Evolutionary conservation across 1,140 invertebrate species (phyloP), one percentile per base, ranked within the genome.

Genomic region (Laupala kohalensis): DNA sequence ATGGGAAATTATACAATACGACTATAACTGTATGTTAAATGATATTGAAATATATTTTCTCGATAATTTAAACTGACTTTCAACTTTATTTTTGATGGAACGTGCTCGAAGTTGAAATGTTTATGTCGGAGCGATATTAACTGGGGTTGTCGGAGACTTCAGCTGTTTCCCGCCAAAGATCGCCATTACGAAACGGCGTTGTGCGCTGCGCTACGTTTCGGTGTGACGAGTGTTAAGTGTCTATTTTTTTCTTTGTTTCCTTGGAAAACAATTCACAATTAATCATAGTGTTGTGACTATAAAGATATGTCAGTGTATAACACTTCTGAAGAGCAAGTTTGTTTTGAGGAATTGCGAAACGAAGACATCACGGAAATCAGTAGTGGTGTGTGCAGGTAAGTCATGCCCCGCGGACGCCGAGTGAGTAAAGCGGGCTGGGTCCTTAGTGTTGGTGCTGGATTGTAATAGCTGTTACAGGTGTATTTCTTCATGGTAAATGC

Each of bases 151-250:
- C 30, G 63, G 28, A 72, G 27, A 72, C 70, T 85, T 86, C 85
- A 86, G 85, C 85, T 87, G 85, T 87, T 87, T 86, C 85, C 85
- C 85, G 85, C 84, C 84, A 86, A 85, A 83, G 81, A 79, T 80
- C 81, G 83, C 83, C 84, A 85, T 82, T 85, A 84, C 84, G 83
- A 83, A 84, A 83, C 80, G 79, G 82, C 67, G 71, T 72, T 71
- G 70, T 72, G 29, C 65, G 71, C 65, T 64, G n/a, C 30, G 70
- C 63, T 66, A 63, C 15, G 63, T 64, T 25, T 66, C 63, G 25
- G 70, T 26, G 19, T 53, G 37, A 53, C 37, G 37, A 19, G 37
- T 53, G 37, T 53, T 30, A 70, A 71, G 70, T 71, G 70, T 71
- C 69, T 62, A 30, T 71, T 65, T 71, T 53, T 27, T 30, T 68